Percentiles rank a stretch among this genome's conserved stretches.
Conservation (phyloP, 2,113 vertebrate species). For the Hipposideros armiger region DNA sequence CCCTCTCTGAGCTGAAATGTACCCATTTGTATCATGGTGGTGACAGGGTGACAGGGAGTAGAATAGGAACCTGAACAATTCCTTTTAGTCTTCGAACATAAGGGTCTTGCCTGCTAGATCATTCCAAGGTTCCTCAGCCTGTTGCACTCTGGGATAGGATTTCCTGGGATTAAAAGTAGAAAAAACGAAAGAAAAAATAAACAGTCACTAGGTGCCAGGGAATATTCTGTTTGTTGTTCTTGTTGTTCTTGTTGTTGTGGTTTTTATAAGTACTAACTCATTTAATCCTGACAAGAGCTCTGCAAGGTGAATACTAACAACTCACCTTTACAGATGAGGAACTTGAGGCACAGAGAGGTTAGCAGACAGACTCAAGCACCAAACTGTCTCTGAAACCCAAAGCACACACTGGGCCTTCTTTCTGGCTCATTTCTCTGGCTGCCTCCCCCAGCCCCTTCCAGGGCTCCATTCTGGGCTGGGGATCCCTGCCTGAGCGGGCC, state of each 20-base stretch:
- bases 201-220: neutral
- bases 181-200: conserved; percentile 7
- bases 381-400: conserved; percentile 15
- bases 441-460: neutral
- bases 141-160: neutral
- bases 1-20: neutral
- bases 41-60: neutral
- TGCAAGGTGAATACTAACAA: neutral
- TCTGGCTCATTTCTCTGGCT: neutral
- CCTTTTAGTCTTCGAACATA: conserved; percentile 23
- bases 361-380: neutral
- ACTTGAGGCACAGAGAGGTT: neutral
- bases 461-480: neutral
- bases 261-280: neutral
- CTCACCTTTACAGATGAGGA: conserved; percentile 51
- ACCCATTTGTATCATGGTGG: neutral
- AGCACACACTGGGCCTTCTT: neutral
- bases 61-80: conserved; percentile 48
- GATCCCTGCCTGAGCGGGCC: neutral
- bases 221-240: neutral
- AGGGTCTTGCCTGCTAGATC: conserved; percentile 17
- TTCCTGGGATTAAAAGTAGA: conserved; percentile 57
- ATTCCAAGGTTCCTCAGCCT: conserved; percentile 32
- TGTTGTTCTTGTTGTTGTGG: neutral
- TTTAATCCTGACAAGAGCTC: neutral